phyloP scores from a whole-genome alignment of 1,140 invertebrate genomes.

The Euura lappo region DNA sequence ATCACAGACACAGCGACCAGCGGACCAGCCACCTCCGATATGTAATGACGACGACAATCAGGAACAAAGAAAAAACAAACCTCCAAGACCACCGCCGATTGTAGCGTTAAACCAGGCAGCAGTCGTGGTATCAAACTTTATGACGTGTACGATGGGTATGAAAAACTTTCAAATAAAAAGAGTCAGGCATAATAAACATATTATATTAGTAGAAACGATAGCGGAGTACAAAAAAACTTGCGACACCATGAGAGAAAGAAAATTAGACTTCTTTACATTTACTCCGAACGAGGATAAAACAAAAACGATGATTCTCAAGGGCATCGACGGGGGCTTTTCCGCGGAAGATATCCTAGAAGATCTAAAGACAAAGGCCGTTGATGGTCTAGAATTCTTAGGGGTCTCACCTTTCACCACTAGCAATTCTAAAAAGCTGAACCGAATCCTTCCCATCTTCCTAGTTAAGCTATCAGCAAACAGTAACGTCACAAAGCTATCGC shows the following conservation, averaged over 20 bases:
- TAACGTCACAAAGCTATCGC: background rate
- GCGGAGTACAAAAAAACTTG: constrained; percentile 8
- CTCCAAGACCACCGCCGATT: too few species aligned
- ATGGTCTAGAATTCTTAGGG: constrained; percentile 12
- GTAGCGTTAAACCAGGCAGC: too few species aligned
- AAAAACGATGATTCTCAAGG: constrained; percentile 12
- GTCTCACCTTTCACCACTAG: background rate
- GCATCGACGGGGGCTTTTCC: constrained; percentile 10
- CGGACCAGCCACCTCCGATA: background rate
- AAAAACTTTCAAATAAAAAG: constrained; percentile 6
- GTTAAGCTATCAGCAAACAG: constrained; percentile 22
- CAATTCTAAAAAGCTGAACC: constrained; percentile 1
- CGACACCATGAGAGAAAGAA: background rate
- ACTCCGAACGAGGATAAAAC: constrained; percentile 11
- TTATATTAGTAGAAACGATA: background rate
- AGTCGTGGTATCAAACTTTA: too few species aligned
- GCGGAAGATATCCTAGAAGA: constrained; percentile 13
- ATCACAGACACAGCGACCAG: background rate
- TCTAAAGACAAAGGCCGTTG: background rate
- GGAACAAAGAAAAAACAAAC: background rate
- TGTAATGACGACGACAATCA: too few species aligned
- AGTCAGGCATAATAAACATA: constrained; percentile 6
- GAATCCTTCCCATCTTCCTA: constrained; percentile 11
- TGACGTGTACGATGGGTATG: background rate
- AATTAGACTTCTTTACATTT: constrained; percentile 10